These are phyloP conservation scores for Phocides pigmalion DNA, from an alignment of 1,140 invertebrate species.

Conservation along the genomic window DNA sequence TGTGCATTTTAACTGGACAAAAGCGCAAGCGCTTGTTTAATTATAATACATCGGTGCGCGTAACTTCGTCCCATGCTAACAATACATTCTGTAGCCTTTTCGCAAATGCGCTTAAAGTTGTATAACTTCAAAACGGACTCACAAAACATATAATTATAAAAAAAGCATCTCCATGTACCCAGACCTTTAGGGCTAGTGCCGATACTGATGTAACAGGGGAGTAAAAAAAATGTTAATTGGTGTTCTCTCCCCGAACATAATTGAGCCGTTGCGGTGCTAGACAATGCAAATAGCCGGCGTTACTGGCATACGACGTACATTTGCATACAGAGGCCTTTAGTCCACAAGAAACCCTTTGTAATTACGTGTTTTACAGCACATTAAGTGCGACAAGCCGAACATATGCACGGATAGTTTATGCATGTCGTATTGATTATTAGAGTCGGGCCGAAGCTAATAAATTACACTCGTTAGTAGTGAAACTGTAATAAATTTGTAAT, in stretches of 20 bases:
- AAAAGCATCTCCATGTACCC: background rate
- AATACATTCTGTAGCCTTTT: too few relatives aligned
- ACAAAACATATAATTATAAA: background rate
- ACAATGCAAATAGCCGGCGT: conserved; percentile 54
- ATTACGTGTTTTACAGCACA: conserved; percentile 45
- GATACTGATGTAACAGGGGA: conserved; percentile 40
- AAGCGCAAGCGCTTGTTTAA: too few relatives aligned
- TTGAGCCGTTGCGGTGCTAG: conserved; percentile 55
- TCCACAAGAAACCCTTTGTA: conserved; percentile 38
- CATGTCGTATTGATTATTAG: conserved; percentile 14
- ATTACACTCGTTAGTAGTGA: conserved; percentile 12
- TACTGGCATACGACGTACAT: conserved; percentile 46
- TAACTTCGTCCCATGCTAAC: too few relatives aligned
- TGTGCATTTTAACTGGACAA: too few relatives aligned
- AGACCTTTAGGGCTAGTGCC: conserved; percentile 4
- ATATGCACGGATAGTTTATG: conserved; percentile 21
- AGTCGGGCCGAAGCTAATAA: conserved; percentile 1
- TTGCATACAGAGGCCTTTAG: conserved; percentile 51
- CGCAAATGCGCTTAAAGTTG: too few relatives aligned
- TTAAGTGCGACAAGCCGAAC: conserved; percentile 39
- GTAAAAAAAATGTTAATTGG: conserved; percentile 61
- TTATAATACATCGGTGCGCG: too few relatives aligned
- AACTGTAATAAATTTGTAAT: background rate
- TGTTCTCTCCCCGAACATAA: conserved; percentile 54
- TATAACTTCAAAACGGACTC: too few relatives aligned